These are phyloP conservation scores for Rhopilema esculentum DNA, from an alignment of 30 jellyfish, hydroid and myxozoan genomes.

Conservation along the genomic window DNA sequence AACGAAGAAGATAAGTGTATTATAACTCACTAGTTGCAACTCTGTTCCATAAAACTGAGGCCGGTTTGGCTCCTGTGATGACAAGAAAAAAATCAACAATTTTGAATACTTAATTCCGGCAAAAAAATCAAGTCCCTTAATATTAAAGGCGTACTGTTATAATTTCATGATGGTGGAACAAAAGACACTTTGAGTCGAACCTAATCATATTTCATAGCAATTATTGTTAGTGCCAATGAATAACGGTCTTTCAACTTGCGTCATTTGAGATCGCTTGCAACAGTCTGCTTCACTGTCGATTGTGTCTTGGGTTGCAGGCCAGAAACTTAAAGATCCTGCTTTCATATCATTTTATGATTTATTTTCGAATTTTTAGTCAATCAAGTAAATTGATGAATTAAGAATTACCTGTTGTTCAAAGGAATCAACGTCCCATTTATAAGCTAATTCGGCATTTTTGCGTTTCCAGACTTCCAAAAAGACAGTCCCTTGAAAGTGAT, in stretches of 20 bases:
- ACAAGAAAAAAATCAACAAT: neutral
- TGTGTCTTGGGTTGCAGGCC: no score
- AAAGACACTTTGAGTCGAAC: neutral
- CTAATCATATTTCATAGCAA: neutral
- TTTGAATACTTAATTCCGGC: neutral
- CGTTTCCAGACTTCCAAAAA: conserved; percentile 92
- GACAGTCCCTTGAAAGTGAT: conserved; percentile 79
- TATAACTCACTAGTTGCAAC: conserved; percentile 59
- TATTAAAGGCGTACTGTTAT: neutral
- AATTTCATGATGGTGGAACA: neutral
- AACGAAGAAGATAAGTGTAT: no score
- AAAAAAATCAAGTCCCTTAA: neutral
- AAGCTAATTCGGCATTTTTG: conserved; percentile 88
- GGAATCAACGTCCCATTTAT: conserved; percentile 95
- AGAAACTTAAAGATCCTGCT: no score
- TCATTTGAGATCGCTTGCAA: neutral
- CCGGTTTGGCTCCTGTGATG: conserved; percentile 85
- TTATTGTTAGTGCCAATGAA: neutral
- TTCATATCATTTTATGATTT: no score
- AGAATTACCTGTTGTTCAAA: conserved; percentile 88
- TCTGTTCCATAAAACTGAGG: conserved; percentile 88
- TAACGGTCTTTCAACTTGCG: neutral
- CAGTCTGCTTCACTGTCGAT: no score
- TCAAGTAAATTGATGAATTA: no score
- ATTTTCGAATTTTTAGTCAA: no score